Conservation (phyloP, 2,888 invertebrate genomes). For the Amphipyra tragopoginis region DNA sequence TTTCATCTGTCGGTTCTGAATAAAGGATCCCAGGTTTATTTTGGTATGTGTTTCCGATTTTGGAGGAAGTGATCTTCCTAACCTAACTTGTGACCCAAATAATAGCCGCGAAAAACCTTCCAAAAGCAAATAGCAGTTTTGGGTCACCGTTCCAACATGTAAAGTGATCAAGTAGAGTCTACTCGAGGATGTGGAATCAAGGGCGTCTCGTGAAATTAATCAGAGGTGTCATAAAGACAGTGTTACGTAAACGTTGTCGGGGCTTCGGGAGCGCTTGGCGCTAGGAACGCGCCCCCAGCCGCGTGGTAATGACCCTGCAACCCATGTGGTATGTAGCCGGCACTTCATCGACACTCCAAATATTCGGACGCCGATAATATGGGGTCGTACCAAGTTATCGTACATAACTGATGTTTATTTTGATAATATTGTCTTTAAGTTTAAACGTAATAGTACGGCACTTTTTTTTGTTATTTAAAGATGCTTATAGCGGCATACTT, state of each 20-base stretch:
- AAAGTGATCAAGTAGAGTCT: slow-evolving; percentile 25
- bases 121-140: too few species aligned
- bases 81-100: too few species aligned
- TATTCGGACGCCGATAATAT: slow-evolving; percentile 21
- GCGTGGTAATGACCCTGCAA: slow-evolving; percentile 76
- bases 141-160: neutral
- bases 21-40: too few species aligned
- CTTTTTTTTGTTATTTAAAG: too few species aligned
- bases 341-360: slow-evolving; percentile 25
- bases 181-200: slow-evolving; percentile 58
- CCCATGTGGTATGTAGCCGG: slow-evolving; percentile 67
- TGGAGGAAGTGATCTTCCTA: too few species aligned
- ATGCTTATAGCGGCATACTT: too few species aligned
- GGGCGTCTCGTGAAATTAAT: slow-evolving; percentile 65
- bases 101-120: too few species aligned
- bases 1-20: too few species aligned
- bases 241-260: slow-evolving; percentile 69
- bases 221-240: slow-evolving; percentile 68
- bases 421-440: neutral
- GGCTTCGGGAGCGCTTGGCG: slow-evolving; percentile 54
- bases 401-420: too few species aligned
- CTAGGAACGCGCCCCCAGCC: slow-evolving; percentile 69
- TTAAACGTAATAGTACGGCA: too few species aligned
- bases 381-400: slow-evolving; percentile 1
- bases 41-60: too few species aligned